A percentile compares a stretch with the other conserved stretches of the same genome.
phyloP scores from a whole-genome alignment of 2,113 vertebrate species.

The Vidua chalybeata region DNA sequence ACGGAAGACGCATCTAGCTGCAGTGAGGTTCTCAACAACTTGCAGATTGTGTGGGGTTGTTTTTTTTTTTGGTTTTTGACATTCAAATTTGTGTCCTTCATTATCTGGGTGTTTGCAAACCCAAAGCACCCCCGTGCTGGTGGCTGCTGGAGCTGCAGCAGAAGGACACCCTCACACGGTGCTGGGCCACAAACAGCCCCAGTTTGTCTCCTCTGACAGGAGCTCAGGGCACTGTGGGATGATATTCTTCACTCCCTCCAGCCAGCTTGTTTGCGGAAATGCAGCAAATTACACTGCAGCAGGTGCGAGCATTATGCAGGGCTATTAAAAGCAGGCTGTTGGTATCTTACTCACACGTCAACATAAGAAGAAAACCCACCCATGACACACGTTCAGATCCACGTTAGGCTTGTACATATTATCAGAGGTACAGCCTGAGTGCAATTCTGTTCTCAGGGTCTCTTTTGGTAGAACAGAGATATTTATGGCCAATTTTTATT shows the following conservation, averaged over 20 bases:
- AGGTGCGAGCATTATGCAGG: background rate
- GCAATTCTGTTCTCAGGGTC: background rate
- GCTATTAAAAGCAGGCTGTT: background rate
- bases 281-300: background rate
- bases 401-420: fast-evolving
- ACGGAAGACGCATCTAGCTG: background rate
- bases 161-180: fast-evolving
- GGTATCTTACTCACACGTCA: background rate
- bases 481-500: background rate
- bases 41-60: background rate
- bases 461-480: background rate
- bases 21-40: background rate
- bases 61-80: background rate
- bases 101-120: background rate
- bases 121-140: background rate
- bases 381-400: background rate
- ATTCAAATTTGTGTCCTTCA: background rate
- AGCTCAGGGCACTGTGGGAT: background rate
- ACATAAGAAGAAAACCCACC: background rate
- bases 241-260: background rate
- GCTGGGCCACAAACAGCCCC: background rate
- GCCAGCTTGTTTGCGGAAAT: background rate
- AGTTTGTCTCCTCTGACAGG: background rate
- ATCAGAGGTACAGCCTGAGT: background rate
- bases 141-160: background rate